Evolutionary conservation across 2,888 invertebrate species (phyloP).

Genomic region (Cheilosia grossa): DNA sequence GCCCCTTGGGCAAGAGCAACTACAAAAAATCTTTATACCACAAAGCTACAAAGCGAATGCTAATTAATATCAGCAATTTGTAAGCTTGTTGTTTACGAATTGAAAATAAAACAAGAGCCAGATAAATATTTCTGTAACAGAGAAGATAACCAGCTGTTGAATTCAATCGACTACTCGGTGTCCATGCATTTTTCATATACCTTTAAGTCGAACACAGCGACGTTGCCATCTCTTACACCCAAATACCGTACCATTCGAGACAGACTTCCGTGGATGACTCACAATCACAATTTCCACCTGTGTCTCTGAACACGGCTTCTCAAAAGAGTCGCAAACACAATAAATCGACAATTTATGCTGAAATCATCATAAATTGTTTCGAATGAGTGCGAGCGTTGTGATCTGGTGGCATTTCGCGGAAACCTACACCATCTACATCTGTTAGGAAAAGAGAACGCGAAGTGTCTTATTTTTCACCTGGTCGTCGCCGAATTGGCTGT

Average conservation of each 20-base stretch:
- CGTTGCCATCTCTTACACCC: neutral
- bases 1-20: too few species aligned
- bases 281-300: slow-evolving; percentile 42
- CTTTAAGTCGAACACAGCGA: too few species aligned
- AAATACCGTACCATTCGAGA: neutral
- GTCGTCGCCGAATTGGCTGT: slow-evolving; percentile 50
- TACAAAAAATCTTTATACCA: too few species aligned
- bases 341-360: slow-evolving; percentile 63
- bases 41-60: too few species aligned
- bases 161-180: too few species aligned
- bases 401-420: slow-evolving; percentile 62
- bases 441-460: slow-evolving; percentile 3
- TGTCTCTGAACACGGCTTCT: slow-evolving; percentile 7
- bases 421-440: slow-evolving; percentile 65
- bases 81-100: too few species aligned
- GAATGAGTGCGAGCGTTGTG: slow-evolving; percentile 49
- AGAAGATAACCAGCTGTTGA: too few species aligned
- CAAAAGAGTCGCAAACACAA: slow-evolving; percentile 29
- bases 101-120: too few species aligned
- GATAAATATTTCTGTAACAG: too few species aligned
- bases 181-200: too few species aligned
- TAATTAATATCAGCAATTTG: too few species aligned
- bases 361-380: slow-evolving; percentile 67
- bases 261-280: slow-evolving; percentile 4
- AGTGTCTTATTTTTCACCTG: slow-evolving; percentile 65